Evolutionary conservation across 1,140 invertebrate genomes (phyloP).

Genomic region (Lamellibrachia luymesi): DNA sequence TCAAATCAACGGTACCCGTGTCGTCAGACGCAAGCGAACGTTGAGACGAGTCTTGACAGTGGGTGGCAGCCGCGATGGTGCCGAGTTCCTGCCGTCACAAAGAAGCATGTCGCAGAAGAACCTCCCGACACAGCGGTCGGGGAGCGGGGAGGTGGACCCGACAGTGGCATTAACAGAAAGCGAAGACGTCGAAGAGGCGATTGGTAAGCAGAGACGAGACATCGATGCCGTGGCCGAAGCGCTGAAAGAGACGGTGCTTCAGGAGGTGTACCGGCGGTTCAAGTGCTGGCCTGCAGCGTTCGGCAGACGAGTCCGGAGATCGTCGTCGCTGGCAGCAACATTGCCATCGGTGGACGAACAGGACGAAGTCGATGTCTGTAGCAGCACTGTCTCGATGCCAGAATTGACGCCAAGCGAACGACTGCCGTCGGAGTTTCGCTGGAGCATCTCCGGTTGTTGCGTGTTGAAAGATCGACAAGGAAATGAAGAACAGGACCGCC

Average conservation of each 20-base stretch:
- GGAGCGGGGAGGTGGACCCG: background rate
- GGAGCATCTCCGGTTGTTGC: background rate
- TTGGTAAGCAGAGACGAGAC: background rate
- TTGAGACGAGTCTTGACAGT: background rate
- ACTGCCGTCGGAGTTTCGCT: background rate
- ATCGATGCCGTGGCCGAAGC: background rate
- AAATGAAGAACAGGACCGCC: background rate
- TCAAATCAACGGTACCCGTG: background rate
- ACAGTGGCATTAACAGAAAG: background rate
- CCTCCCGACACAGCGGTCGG: background rate
- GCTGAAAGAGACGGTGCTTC: background rate
- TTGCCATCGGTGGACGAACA: background rate
- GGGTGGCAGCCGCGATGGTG: background rate
- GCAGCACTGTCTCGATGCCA: background rate
- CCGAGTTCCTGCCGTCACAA: background rate
- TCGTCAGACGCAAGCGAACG: background rate
- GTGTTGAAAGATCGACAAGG: background rate
- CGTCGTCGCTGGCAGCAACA: too few species aligned
- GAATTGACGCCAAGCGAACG: background rate
- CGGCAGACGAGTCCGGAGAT: background rate
- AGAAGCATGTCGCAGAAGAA: background rate
- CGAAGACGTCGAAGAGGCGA: background rate
- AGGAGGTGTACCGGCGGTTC: background rate
- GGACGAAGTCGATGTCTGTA: background rate
- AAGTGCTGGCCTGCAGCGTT: background rate